Conservation (phyloP, 2,113 vertebrate genomes). For the Cephalopholis sonnerati region DNA sequence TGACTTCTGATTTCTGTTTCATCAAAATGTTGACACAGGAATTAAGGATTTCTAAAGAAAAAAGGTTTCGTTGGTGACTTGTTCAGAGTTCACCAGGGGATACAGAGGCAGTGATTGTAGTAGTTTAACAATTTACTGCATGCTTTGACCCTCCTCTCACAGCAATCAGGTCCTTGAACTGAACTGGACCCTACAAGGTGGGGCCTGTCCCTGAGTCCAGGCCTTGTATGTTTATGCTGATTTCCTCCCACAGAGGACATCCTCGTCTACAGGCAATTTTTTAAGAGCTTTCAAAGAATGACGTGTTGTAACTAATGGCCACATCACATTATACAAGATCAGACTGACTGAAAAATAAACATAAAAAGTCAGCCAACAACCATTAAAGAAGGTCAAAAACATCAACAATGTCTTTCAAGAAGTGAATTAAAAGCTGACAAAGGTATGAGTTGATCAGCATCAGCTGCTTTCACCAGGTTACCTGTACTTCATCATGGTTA, state of each 20-base stretch:
- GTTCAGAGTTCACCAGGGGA: neutral
- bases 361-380: neutral
- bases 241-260: neutral
- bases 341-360: neutral
- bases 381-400: neutral
- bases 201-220: neutral
- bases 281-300: neutral
- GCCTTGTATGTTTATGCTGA: neutral
- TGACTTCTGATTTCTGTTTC: neutral
- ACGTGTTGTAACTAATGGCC: neutral
- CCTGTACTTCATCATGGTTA: neutral
- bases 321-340: neutral
- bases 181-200: neutral
- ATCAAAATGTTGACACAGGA: neutral
- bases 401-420: neutral
- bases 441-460: neutral
- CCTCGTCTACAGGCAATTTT: neutral
- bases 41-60: neutral
- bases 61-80: neutral
- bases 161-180: neutral
- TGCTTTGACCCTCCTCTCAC: neutral
- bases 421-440: conserved; percentile 5
- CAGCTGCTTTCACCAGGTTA: neutral
- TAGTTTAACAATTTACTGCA: neutral
- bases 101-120: neutral